Evolutionary conservation across 2,888 invertebrate species (phyloP).

Genomic region (Cantharis nigra): DNA sequence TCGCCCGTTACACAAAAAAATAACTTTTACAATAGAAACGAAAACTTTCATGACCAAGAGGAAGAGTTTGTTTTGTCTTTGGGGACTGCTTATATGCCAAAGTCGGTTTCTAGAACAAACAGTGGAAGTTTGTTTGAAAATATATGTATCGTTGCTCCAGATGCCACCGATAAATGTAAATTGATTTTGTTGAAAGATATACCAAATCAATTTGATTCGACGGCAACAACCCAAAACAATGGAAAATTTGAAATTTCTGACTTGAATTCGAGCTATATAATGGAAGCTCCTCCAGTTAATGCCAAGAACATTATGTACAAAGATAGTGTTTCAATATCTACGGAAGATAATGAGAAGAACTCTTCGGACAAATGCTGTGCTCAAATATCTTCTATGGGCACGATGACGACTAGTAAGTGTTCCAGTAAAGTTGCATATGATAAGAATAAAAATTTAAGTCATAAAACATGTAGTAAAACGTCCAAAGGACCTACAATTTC

Average conservation of each 20-base stretch:
- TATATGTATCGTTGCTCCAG: not conserved
- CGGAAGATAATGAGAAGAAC: not conserved
- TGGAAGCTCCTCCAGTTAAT: not conserved
- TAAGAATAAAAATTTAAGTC: not conserved
- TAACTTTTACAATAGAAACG: not conserved
- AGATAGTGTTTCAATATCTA: not conserved
- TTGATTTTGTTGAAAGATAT: not conserved
- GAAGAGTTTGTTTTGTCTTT: constrained; percentile 14
- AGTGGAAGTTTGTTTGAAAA: not conserved
- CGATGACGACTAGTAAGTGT: not conserved
- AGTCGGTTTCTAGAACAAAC: not conserved
- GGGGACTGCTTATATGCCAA: constrained; percentile 23
- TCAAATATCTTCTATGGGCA: not conserved
- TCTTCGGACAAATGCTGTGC: not conserved
- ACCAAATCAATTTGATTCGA: not conserved
- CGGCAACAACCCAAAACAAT: not conserved
- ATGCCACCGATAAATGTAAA: not conserved
- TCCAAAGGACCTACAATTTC: not conserved
- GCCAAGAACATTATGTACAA: not conserved
- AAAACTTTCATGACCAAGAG: not conserved
- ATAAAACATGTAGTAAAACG: not conserved
- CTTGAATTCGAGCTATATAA: not conserved
- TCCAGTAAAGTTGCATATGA: not conserved
- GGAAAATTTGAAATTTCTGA: not conserved
- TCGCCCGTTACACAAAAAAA: not conserved